Evolutionary conservation across 2,113 vertebrate species (phyloP), one percentile per base, ranked within the genome.

Genomic region (Lepus timidus): DNA sequence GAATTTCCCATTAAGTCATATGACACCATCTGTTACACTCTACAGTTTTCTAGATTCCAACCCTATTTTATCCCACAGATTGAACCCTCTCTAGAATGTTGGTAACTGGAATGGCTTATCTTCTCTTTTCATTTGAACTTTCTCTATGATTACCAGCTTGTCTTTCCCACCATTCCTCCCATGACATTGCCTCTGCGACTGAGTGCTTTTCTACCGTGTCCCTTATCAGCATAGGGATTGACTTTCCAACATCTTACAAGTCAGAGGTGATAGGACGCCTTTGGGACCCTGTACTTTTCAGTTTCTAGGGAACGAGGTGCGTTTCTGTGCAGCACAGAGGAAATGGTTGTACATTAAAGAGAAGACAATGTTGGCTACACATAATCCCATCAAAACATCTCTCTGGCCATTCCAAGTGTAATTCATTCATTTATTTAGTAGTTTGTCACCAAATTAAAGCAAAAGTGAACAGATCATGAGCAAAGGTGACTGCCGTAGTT

Each of bases 51-150:
- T 25, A 23, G 23, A 82, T 1, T 20, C 0, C 12, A 20, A 27
- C 1, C 3, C 5, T 13, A 33, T 36, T 17, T 22, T 23, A 11
- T 7, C 8, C 23, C 7, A 36, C 1, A 39, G 3, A 11, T 17
- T 16, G 71, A 51, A 10, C 4, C 3, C 27, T 62, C 13, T 20
- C 12, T 85, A 2, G 12, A 31, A 10, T 31, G 12, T 55, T 20
- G 52, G 11, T 44, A 44, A 20, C 16, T 73, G 27, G 44, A 1
- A 65, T 9, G 29, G 10, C 12, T 31, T 22, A 67, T 13, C 33
- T 67, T 4, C 6, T 23, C 12, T 58, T 81, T 36, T 9, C 25
- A 20, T 68, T 39, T 68, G 6, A 67, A 20, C 14, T 17, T 62
- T 6, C 2, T 61, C 74, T 87, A 2, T 62, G 20, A 20, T 62